Base-by-base conservation (phyloP, 1,140 invertebrate species). In the Diplogasteroides magnus region DNA sequence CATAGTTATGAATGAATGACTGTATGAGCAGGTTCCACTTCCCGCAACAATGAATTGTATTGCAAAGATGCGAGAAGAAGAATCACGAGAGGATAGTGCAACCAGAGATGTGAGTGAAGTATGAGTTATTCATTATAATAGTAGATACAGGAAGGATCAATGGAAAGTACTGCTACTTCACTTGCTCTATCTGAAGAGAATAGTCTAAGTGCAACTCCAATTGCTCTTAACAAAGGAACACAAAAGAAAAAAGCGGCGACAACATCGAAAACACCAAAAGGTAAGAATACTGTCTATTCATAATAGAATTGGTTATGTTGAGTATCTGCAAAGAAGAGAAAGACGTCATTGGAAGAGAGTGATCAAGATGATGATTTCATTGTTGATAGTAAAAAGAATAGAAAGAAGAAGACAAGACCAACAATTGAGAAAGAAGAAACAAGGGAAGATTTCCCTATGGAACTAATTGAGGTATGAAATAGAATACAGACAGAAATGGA, bases 251-350 rank as follows among this genome's bases (percentile, higher is more conserved):
- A 59, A 31, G 25, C 28, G 23, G 66, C 57, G 14, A 19, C 37
- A 19, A 48, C 37, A 11, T 19, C 37, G 37, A 48, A 48, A 48
- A 19, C 37, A n/a, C n/a, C n/a, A n/a, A n/a, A n/a, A n/a, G n/a
- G n/a, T n/a, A 66, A 66, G 64, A 66, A 66, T 1, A 61, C 11
- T 19, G 56, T 66, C 32, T 26, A 64, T 14, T n/a, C n/a, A n/a
- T n/a, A 48, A 48, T 48, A 11, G 37, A 48, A 48, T 48, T 48
- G 19, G 6, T 48, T 11, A 48, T 6, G 37, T 48, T 6, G 37
- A 11, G n/a, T n/a, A n/a, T 19, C 37, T 11, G 37, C 37, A 19
- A 48, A 48, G 37, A 48, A 48, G 19, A 48, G 37, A 19, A 48
- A 48, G 37, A 19, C 19, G 37, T 48, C 37, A 19, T 11, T 48